Evolutionary conservation across 2,113 vertebrate species (phyloP), one percentile per base, ranked within the genome.

Genomic region (Ptychochromis oligacanthus): DNA sequence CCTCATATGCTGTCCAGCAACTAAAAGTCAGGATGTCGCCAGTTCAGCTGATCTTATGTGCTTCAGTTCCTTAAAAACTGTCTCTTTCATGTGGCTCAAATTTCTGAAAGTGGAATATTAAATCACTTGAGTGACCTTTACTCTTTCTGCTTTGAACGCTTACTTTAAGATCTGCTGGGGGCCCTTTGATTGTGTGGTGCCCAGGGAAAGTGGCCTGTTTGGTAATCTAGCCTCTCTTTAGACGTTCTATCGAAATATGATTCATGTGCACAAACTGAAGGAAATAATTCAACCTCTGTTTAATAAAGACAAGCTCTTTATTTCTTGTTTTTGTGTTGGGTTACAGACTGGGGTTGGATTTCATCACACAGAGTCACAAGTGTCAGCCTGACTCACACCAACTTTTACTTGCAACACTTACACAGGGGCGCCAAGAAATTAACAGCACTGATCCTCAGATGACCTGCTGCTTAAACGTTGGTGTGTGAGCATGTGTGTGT

Each of bases 351-450:
- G 34, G 57, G 58, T 58, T 36, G 54, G 22, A 75, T 43, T 36
- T 86, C 57, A 54, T 72, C 85, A 61, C 70, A 56, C 38, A 17
- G 17, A 8, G 58, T 31, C 74, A 60, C 36, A 83, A 54, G 75
- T 78, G 72, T 65, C 67, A 62, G 70, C 57, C 78, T 84, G 82
- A 87, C 61, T 90, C 76, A 74, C 61, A 36, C 75, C 64, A 84
- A 77, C 75, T 79, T 84, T 79, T 52, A 79, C 56, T 58, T 34
- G 38, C 60, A 67, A 12, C 31, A 4, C 4, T 36, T 65, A 67
- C 43, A 67, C 6, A 0, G 70, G 77, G 65, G 65, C 61, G 81
- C 54, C 24, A 60, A 40, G 11, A 84, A 82, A 80, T 76, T 26
- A 85, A 9, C 83, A 15, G 59, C 11, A 3, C 46, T 62, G 79